Conservation (phyloP, 2,888 invertebrate species). For the Scelioninae gen. 1 region DNA sequence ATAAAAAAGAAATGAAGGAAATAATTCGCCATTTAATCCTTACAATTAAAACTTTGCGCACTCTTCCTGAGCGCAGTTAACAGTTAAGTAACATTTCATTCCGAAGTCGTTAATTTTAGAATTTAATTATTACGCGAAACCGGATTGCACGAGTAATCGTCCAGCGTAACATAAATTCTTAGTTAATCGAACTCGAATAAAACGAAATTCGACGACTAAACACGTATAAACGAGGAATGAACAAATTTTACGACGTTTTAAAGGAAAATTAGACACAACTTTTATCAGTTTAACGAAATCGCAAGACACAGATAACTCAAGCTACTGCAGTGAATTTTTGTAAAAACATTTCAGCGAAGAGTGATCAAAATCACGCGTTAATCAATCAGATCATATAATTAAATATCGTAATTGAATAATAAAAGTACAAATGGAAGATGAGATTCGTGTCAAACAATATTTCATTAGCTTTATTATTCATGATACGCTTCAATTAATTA, state of each 20-base stretch:
- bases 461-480: constrained; percentile 52
- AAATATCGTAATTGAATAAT: constrained; percentile 40
- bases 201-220: constrained; percentile 32
- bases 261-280: constrained; percentile 37
- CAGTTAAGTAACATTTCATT: constrained; percentile 57
- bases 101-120: constrained; percentile 53
- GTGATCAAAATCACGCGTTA: constrained; percentile 25
- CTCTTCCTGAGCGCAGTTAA: constrained; percentile 19
- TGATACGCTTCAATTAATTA: constrained; percentile 29
- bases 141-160: constrained; percentile 59
- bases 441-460: constrained; percentile 30
- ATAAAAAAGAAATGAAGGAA: no score
- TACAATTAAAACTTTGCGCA: no score
- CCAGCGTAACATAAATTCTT: constrained; percentile 56
- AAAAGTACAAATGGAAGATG: constrained; percentile 22
- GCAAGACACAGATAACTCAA: constrained; percentile 14
- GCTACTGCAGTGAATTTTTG: constrained; percentile 23
- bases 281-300: constrained; percentile 38
- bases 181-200: constrained; percentile 55
- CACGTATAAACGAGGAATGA: constrained; percentile 24
- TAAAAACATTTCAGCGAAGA: constrained; percentile 8
- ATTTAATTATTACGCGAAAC: constrained; percentile 63
- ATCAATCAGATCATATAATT: no score
- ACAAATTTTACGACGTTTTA: constrained; percentile 52
- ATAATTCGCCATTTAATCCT: no score